Conservation (phyloP, 2,113 vertebrate species). For the Callorhinus ursinus region DNA sequence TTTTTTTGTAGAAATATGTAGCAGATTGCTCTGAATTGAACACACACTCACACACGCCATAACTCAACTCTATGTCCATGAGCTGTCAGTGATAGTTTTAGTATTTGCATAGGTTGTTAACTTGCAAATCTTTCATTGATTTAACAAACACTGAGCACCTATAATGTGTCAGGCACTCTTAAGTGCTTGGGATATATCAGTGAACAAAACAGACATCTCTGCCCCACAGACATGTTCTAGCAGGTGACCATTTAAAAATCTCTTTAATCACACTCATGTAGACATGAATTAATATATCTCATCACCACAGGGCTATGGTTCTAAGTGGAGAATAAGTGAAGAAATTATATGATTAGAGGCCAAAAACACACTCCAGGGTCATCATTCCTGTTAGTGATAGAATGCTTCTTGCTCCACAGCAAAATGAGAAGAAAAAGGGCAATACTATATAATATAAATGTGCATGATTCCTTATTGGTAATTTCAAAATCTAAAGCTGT, state of each 20-base stretch:
- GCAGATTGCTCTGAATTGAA: background rate
- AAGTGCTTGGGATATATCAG: background rate
- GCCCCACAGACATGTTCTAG: background rate
- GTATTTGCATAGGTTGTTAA: background rate
- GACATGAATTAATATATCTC: background rate
- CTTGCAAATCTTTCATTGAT: background rate
- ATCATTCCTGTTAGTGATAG: background rate
- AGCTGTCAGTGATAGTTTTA: background rate
- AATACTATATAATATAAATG: background rate
- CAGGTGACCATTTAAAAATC: background rate
- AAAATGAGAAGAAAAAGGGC: background rate
- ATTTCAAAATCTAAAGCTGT: background rate
- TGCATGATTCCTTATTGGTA: background rate
- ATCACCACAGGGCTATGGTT: background rate
- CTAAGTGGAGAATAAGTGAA: background rate
- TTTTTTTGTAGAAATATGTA: background rate
- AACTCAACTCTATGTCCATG: background rate
- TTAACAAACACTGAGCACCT: background rate
- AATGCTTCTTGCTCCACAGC: no score
- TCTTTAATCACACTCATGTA: background rate
- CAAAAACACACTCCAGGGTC: rapidly evolving
- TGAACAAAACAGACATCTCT: background rate
- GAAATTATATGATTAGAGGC: background rate
- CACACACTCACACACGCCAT: background rate
- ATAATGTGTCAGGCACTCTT: background rate